Conservation (phyloP, 2,113 vertebrate species). For the Falcunculus frontatus region DNA sequence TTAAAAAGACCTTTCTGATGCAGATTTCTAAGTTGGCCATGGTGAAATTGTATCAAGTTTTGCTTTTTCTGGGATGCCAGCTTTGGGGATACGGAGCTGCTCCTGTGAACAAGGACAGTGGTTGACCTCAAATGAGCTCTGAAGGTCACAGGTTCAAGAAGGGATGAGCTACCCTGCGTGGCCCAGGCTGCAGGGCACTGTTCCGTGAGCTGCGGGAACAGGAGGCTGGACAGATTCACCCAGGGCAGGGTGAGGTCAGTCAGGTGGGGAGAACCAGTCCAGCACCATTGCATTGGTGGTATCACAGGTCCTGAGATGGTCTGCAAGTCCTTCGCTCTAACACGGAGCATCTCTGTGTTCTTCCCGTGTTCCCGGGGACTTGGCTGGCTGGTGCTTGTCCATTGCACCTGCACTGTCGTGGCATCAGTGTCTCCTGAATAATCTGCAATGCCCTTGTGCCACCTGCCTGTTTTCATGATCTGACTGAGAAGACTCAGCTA, state of each 20-base stretch:
- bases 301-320: background rate
- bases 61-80: background rate
- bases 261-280: background rate
- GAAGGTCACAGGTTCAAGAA: background rate
- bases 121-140: background rate
- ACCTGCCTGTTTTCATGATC: background rate
- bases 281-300: fast-evolving
- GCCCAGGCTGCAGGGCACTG: background rate
- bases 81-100: background rate
- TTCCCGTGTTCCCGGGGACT: fast-evolving
- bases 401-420: background rate
- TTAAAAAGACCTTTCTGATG: background rate
- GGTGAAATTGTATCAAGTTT: background rate
- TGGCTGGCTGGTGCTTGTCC: background rate
- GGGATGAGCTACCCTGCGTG: background rate
- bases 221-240: background rate
- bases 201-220: background rate
- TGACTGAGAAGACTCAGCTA: background rate
- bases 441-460: background rate
- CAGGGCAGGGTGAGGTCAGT: background rate
- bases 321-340: background rate
- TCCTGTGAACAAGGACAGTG: background rate
- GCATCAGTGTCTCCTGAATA: background rate
- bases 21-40: background rate
- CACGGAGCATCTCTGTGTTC: fast-evolving